Base-by-base conservation (phyloP, 2,888 invertebrate species). In the Ryuthela nishihirai region DNA sequence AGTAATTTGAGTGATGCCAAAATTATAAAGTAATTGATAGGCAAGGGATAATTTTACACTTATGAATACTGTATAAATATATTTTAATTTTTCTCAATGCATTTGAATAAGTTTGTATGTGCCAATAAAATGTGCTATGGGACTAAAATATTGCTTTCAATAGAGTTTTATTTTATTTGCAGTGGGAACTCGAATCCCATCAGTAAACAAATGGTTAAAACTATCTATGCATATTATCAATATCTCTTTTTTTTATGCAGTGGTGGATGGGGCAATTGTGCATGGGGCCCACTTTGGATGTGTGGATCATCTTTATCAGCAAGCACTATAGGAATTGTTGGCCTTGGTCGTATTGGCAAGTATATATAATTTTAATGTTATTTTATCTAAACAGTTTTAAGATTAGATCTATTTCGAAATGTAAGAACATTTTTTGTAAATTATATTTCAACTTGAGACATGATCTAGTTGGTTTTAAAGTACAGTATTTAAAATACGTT, bases 271-370 rank as follows among this genome's bases (percentile, higher is more conserved):
- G 36, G 40, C 3, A 54, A 48, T 23, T 56, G 43, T 20, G 82
- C 89, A 0, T 94, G 93, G 93, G 82, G 87, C 0, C 93, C 93
- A 0, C 79, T 84, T 56, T 94, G 88, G 87, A 85, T 94, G 86
- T 89, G 88, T 65, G 95, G 95, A 0, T 85, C 83, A 7, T 86
- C 88, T 0, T 75, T 97, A 1, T 80, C 81, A 12, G 83, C 81
- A 18, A 82, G 88, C 4, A 88, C 86, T 0, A 85, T 95, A 0
- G 92, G 93, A 10, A 83, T 75, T 53, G 69, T 74, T 24, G 76
- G 76, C 9, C 58, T 75, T 12, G 76, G 76, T 4, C 65, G 75
- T 21, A 76, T 76, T 62, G 91, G 90, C 59, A 39, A 29, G 3
- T 21, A 17, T 32, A 10, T 10, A 29, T 29, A 2, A 25, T 24